A percentile compares a stretch with the other conserved stretches of the same genome.
Conservation (phyloP, 64 coral and sea anemone genomes). For the Montipora cactus region DNA sequence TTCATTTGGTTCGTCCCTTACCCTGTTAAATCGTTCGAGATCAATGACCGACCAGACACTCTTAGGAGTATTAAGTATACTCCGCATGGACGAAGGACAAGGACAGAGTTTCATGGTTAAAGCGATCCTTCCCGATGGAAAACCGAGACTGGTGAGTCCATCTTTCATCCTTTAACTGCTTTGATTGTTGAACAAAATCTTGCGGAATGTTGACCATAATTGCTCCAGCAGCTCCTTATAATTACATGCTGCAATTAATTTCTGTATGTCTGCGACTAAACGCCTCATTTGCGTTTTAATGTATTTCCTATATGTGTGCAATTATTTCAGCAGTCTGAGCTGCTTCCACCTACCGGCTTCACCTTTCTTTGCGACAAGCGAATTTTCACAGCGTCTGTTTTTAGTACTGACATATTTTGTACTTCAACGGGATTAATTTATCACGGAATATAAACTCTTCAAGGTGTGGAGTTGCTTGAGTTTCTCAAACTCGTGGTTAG, state of each 20-base stretch:
- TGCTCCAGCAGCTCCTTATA: not conserved
- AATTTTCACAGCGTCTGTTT: constrained; percentile 41
- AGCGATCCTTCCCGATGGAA: constrained; percentile 87
- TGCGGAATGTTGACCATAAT: not conserved
- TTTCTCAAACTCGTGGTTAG: not conserved
- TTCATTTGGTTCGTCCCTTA: constrained; percentile 67
- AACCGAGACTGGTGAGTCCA: constrained; percentile 81
- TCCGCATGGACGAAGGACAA: constrained; percentile 90
- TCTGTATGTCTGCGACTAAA: not conserved
- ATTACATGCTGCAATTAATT: not conserved
- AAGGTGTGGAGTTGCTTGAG: constrained; percentile 4
- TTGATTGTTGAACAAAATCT: not conserved
- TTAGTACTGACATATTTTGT: not conserved
- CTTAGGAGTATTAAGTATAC: constrained; percentile 95
- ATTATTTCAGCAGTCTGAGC: not conserved
- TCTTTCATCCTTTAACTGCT: not conserved
- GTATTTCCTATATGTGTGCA: not conserved
- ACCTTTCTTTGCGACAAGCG: not conserved
- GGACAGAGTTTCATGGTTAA: constrained; percentile 83
- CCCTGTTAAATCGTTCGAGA: constrained; percentile 80
- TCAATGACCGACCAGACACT: constrained; percentile 95
- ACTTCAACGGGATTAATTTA: not conserved
- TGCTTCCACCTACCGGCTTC: not conserved
- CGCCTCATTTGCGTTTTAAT: constrained; percentile 20
- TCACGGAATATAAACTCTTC: not conserved